Percentiles rank a stretch among this genome's conserved stretches.
phyloP scores from a whole-genome alignment of 2,113 vertebrate genomes.

The Otocyon megalotis region DNA sequence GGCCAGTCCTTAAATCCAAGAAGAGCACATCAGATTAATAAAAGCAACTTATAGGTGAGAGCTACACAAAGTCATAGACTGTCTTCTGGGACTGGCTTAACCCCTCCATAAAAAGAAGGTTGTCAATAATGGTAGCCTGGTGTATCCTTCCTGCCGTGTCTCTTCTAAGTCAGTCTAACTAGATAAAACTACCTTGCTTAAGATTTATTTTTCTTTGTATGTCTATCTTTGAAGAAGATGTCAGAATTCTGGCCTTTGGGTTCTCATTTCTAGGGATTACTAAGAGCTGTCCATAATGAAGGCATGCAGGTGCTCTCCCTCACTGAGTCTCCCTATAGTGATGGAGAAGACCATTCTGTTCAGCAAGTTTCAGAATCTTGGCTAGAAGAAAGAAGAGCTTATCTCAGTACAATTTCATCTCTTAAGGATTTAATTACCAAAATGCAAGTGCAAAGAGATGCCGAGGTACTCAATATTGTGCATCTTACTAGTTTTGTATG shows the following conservation, averaged over 20 bases:
- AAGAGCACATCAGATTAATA: neutral
- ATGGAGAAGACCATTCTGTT: slow-evolving; percentile 82
- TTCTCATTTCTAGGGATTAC: slow-evolving; percentile 88
- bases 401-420: slow-evolving; percentile 92
- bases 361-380: slow-evolving; percentile 86
- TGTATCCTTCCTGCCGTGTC: neutral
- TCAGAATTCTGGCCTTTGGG: slow-evolving; percentile 35
- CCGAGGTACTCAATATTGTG: slow-evolving; percentile 87
- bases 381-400: slow-evolving; percentile 91
- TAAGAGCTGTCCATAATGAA: slow-evolving; percentile 96
- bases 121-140: neutral
- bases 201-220: neutral
- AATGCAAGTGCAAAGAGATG: slow-evolving; percentile 89
- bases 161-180: neutral
- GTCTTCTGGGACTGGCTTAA: neutral
- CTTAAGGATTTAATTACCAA: slow-evolving; percentile 92
- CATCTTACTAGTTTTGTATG: slow-evolving; percentile 1
- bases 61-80: neutral
- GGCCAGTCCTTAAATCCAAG: slow-evolving; percentile 7
- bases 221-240: neutral
- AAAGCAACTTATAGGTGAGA: neutral
- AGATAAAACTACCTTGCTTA: neutral
- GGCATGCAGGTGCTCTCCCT: slow-evolving; percentile 96
- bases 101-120: neutral
- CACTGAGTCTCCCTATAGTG: slow-evolving; percentile 89